phyloP scores from a whole-genome alignment of 2,797 vertebrate genomes.

The Stomatorhinus walkeri region DNA sequence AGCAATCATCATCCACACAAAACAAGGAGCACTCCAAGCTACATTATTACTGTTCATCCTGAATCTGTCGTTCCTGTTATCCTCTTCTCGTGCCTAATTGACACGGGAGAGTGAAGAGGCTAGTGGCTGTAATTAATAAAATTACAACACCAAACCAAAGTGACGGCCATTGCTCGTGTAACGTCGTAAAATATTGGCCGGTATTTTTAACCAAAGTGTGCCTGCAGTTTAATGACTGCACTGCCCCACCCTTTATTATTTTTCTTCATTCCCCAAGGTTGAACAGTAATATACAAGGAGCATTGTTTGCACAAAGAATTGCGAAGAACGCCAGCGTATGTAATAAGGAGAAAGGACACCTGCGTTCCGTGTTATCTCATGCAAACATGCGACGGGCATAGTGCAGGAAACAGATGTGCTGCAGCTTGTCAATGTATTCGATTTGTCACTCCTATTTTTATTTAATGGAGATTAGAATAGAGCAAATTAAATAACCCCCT shows the following conservation, averaged over 20 bases:
- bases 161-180: slow-evolving; percentile 32
- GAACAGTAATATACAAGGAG: slow-evolving; percentile 37
- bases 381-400: slow-evolving; percentile 23
- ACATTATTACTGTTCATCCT: slow-evolving; percentile 29
- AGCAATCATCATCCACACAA: slow-evolving; percentile 10
- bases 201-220: slow-evolving; percentile 42
- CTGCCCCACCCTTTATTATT: slow-evolving; percentile 37
- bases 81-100: slow-evolving; percentile 33
- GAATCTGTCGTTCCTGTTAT: slow-evolving; percentile 23
- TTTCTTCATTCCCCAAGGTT: slow-evolving; percentile 44
- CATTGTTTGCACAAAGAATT: slow-evolving; percentile 41
- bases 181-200: slow-evolving; percentile 39
- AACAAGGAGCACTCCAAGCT: slow-evolving; percentile 21
- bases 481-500: not conserved
- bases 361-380: slow-evolving; percentile 40
- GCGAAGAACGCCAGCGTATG: slow-evolving; percentile 15
- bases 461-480: not conserved
- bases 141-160: slow-evolving; percentile 43
- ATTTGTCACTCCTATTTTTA: not conserved
- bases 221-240: slow-evolving; percentile 36
- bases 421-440: not conserved
- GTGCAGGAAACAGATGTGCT: not conserved
- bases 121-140: slow-evolving; percentile 43
- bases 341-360: not conserved
- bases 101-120: slow-evolving; percentile 31